These are phyloP conservation scores for Escarpia spicata DNA, from an alignment of 2,888 invertebrate genomes.

Conservation along the genomic window DNA sequence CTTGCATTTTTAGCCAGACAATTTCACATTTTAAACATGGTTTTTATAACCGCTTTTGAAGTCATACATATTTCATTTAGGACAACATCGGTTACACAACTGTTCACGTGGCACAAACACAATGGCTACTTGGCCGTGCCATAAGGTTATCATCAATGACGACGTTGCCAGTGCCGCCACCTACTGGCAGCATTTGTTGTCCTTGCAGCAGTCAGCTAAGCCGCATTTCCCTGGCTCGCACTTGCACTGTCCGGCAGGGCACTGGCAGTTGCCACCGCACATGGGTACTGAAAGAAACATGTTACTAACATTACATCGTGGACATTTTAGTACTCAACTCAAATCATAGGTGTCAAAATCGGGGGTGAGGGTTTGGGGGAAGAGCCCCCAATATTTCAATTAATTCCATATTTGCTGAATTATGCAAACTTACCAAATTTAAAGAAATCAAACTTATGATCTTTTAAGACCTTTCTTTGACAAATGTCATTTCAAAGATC, in stretches of 20 bases:
- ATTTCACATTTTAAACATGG: not conserved
- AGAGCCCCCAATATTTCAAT: not conserved
- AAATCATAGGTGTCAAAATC: no score
- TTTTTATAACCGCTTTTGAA: not conserved
- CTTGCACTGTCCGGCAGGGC: constrained; percentile 5
- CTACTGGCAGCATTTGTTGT: not conserved
- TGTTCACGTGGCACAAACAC: not conserved
- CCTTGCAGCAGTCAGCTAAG: not conserved
- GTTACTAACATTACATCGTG: no score
- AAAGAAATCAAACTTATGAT: not conserved
- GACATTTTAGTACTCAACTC: no score
- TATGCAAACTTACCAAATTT: not conserved
- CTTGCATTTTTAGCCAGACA: not conserved
- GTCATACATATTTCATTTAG: not conserved
- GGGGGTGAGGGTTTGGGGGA: no score
- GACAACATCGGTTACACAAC: not conserved
- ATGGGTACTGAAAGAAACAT: not conserved
- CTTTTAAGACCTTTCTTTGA: not conserved
- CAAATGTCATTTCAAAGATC: not conserved
- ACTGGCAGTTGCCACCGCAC: not conserved
- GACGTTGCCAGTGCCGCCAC: not conserved
- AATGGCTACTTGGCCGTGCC: not conserved
- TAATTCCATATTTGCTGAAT: not conserved
- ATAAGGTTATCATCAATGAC: not conserved
- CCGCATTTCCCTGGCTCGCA: not conserved